These are phyloP conservation scores for Typhlichthys subterraneus DNA, from an alignment of 2,797 vertebrate genomes.

Conservation along the genomic window DNA sequence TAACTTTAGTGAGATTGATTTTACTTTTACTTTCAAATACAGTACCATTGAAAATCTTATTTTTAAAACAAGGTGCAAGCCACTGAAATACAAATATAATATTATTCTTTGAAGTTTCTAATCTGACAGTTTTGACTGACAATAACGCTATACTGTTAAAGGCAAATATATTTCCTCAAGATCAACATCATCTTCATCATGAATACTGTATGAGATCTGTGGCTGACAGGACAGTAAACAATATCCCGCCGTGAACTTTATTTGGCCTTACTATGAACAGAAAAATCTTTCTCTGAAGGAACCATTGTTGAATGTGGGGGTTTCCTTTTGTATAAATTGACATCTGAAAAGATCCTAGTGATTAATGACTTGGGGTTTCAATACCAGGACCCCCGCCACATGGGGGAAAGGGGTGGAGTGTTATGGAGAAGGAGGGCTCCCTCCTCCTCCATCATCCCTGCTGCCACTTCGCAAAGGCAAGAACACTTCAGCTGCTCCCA, in stretches of 20 bases:
- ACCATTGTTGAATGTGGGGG: constrained; percentile 77
- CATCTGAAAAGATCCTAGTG: constrained; percentile 87
- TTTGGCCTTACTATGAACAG: constrained; percentile 53
- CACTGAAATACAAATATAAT: constrained; percentile 10
- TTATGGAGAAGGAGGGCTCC: too few species aligned
- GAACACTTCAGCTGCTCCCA: constrained; percentile 73
- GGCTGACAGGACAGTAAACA: constrained; percentile 63
- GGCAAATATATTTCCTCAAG: constrained; percentile 54
- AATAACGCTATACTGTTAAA: constrained; percentile 49
- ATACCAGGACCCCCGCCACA: constrained; percentile 71
- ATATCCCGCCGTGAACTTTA: constrained; percentile 71
- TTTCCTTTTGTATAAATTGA: constrained; percentile 85
- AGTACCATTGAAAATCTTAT: constrained; percentile 8
- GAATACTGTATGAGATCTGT: constrained; percentile 71
- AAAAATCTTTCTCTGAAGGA: constrained; percentile 64
- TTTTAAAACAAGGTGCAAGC: constrained; percentile 18
- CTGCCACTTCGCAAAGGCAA: constrained; percentile 60
- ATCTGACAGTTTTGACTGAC: constrained; percentile 52
- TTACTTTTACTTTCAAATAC: too few species aligned
- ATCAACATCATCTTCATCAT: constrained; percentile 73
- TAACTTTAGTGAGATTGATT: not conserved
- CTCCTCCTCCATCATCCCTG: not conserved
- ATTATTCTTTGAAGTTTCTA: not conserved
- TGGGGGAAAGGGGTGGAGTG: constrained; percentile 18
- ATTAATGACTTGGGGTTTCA: constrained; percentile 88